Evolutionary conservation across 2,797 vertebrate species (phyloP).

Genomic region (Dromococcyx pavoninus): DNA sequence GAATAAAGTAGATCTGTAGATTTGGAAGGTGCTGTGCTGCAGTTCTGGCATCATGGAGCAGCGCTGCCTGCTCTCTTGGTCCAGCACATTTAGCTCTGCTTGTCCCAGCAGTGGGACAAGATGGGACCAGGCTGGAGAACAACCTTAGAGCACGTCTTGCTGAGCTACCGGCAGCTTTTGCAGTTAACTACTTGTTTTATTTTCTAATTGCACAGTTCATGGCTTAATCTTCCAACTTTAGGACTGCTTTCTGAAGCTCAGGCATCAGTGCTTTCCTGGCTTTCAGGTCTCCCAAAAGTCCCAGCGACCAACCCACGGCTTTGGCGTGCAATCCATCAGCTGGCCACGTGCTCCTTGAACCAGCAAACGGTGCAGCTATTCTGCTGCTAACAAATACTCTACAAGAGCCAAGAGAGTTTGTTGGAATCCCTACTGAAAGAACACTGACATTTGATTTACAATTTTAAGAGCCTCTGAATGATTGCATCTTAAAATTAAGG

Average conservation of each 20-base stretch:
- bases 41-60: fast-evolving
- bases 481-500: neutral
- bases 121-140: neutral
- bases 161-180: neutral
- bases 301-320: fast-evolving
- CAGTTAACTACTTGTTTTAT: neutral
- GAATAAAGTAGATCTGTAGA: neutral
- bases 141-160: neutral
- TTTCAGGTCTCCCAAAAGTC: neutral
- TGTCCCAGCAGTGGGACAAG: neutral
- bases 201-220: neutral
- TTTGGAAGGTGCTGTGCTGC: neutral
- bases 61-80: neutral
- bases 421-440: neutral
- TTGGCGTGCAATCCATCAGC: neutral
- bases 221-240: neutral
- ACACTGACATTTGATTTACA: neutral
- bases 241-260: neutral
- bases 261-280: neutral
- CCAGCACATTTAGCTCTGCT: neutral
- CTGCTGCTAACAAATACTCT: neutral
- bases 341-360: neutral
- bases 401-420: neutral
- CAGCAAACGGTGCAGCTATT: neutral
- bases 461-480: neutral